A percentile compares a stretch with the other conserved stretches of the same genome.
phyloP scores from a whole-genome alignment of 2,113 vertebrate genomes.

The Monopterus albus region DNA sequence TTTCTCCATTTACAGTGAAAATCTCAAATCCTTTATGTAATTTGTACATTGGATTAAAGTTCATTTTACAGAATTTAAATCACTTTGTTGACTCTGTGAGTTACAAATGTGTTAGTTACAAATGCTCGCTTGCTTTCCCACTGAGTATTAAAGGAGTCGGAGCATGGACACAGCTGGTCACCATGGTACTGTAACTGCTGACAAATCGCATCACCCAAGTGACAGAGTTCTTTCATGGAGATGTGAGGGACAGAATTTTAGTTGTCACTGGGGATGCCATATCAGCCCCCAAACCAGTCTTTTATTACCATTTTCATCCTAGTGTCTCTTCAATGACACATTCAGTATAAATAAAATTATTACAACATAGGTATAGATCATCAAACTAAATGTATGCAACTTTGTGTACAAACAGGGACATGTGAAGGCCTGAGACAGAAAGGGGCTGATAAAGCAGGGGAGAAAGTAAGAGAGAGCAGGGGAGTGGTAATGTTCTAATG shows the following conservation, averaged over 20 bases:
- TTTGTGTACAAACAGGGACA: too few species aligned
- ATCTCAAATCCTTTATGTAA: not conserved
- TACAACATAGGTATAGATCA: too few species aligned
- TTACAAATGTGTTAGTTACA: not conserved
- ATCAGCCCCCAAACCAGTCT: conserved; percentile 37
- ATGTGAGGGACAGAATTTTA: conserved; percentile 31
- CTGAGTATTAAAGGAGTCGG: not conserved
- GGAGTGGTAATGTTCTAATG: conserved; percentile 73
- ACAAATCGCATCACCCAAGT: conserved; percentile 42
- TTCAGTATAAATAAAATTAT: too few species aligned
- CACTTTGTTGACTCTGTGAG: too few species aligned
- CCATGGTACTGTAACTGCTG: conserved; percentile 43
- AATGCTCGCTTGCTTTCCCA: not conserved
- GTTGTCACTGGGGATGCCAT: conserved; percentile 36
- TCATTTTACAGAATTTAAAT: not conserved
- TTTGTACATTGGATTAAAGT: not conserved
- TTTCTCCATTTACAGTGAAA: not conserved
- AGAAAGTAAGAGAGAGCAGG: conserved; percentile 15
- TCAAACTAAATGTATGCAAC: too few species aligned
- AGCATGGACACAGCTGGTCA: conserved; percentile 37
- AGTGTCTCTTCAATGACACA: too few species aligned
- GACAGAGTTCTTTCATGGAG: conserved; percentile 34
- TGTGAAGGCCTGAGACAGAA: not conserved
- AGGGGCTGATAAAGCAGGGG: not conserved
- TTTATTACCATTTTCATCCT: too few species aligned